Evolutionary conservation across 2,113 vertebrate species (phyloP), one percentile per base, ranked within the genome.

Genomic region (Spea bombifrons): DNA sequence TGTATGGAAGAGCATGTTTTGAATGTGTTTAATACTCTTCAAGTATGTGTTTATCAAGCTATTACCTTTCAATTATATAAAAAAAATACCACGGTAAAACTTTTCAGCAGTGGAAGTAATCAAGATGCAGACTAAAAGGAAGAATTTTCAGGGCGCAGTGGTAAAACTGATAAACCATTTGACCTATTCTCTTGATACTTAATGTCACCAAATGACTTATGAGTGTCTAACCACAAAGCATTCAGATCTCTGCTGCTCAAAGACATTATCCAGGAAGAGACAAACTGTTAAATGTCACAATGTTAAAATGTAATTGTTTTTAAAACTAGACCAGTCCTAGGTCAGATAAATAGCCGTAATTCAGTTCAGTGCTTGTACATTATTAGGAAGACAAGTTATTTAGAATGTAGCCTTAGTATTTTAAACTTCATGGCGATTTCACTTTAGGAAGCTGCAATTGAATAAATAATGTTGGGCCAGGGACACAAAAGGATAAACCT

Each of bases 81-180:
- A 30, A 30, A 45, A 15, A 63, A 70, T 71, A 17, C 30, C 57
- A 63, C 64, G 7, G 16, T 70, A 52, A 30, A 30, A 30, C 30
- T 8, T 13, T 3, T 2, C 10, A 53, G 30, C 17, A 72, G 43
- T 30, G 55, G 43, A 78, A 66, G 15, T 46, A 50, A 73, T 73
- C 71, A 43, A 16, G 3, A 9, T 46, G 61, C 13, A 15, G 17
- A 66, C 8, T 65, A 71, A 44, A 71, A 5, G 13, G 7, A 71
- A 43, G 8, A 55, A 30, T 73, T 55, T 49, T 72, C n/a, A 46
- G 6, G 65, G 30, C 13, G 12, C 8, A 66, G 8, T 73, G 50
- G 44, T 79, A 63, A 43, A 68, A 53, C n/a, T 48, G 63, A 57
- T 46, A 79, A 79, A 46, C 63, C 46, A 52, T 57, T n/a, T 79